Evolutionary conservation across 1,140 invertebrate genomes (phyloP), one percentile per base, ranked within the genome.

Genomic region (Polypedilum vanderplanki): DNA sequence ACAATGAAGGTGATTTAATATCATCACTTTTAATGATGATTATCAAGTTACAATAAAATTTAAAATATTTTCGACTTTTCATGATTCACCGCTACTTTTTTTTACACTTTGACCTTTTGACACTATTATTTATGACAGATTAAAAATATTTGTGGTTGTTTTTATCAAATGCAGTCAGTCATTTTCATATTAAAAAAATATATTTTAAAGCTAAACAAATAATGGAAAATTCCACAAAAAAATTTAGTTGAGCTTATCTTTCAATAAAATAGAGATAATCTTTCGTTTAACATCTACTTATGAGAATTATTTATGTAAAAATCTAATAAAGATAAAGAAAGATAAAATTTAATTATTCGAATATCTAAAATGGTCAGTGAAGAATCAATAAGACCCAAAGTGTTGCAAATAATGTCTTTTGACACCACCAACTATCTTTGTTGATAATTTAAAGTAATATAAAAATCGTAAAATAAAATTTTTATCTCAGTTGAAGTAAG

Each of bases 391-490:
- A 15, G 46, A 46, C 46, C 10, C 46, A 57, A 57, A 57, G 10
- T 57, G 46, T 57, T 57, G 46, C 46, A 3, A 12, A 57, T 57
- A 57, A 57, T 57, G 46, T 57, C 46, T 57, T 57, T 57, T 57
- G 46, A 57, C 46, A 57, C 46, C 46, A 57, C 46, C 46, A 15
- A 57, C 46, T 57, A 8, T 4, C n/a, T 57, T 57, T 57, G n/a
- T 57, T n/a, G 46, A 57, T 57, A 57, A 57, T 57, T n/a, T 57
- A 57, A 57, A 15, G 46, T 57, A 57, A 12, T 57, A 57, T 57
- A 57, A 57, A 57, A 57, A 57, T 57, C 46, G 46, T 57, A 57
- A 57, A 57, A 57, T 57, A 57, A 57, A 57, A 57, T 57, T 57
- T 57, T 57, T 57, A 57, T 57, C 46, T n/a, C 46, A 15, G 12